These are phyloP conservation scores for Cydia splendana DNA, from an alignment of 1,140 invertebrate genomes.

Conservation along the genomic window DNA sequence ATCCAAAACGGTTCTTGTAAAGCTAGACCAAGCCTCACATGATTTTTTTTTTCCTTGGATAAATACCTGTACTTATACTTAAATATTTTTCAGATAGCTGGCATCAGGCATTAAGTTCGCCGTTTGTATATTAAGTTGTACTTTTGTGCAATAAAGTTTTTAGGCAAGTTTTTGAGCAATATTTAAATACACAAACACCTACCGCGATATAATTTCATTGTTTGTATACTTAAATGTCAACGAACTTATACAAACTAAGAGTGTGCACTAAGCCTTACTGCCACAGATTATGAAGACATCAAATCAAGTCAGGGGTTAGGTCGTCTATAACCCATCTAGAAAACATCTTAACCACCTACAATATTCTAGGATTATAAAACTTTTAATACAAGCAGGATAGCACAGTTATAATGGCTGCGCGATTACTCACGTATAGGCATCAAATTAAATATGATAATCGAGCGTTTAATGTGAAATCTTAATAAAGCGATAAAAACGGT, in stretches of 20 bases:
- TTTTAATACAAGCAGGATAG: background rate
- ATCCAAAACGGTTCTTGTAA: no score
- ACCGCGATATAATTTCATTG: no score
- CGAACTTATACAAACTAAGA: background rate
- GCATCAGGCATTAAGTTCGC: no score
- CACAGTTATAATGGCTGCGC: background rate
- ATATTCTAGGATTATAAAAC: background rate
- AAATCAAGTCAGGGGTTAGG: background rate
- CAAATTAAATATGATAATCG: background rate
- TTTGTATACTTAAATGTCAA: no score
- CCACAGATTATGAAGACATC: conserved; percentile 12
- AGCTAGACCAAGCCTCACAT: no score
- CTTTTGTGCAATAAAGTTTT: no score
- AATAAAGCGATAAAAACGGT: background rate
- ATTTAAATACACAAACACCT: no score
- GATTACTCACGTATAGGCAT: background rate
- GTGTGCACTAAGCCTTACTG: background rate
- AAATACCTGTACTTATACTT: no score
- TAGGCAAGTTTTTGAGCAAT: background rate
- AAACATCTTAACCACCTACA: background rate
- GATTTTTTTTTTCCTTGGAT: no score
- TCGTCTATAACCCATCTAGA: background rate
- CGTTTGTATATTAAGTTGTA: no score
- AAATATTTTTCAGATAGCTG: no score
- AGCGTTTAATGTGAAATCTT: background rate